Base-by-base conservation (phyloP, 2,888 invertebrate genomes). In the Amiota communis region DNA sequence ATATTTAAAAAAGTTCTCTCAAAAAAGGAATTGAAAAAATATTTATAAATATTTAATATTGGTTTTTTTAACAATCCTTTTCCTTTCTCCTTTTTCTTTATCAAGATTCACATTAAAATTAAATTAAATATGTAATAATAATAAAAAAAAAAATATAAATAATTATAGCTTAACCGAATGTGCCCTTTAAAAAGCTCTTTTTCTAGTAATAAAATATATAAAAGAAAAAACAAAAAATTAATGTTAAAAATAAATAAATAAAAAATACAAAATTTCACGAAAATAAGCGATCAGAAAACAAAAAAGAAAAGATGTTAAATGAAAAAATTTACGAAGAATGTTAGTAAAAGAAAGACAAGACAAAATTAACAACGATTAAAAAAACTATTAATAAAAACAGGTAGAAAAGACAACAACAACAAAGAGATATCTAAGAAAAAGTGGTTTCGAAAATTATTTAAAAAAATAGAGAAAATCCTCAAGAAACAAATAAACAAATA, bases 151-250 rank as follows among this genome's bases (percentile, higher is more conserved):
- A 64, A 71, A 70, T 11, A 51, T 53, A 77, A 71, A 83, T 85
- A 82, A 82, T 82, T 86, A 88, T 88, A 90, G 89, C 89, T 90
- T 90, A 90, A 90, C 90, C 90, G 88, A 89, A 90, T 89, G 90
- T 90, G 90, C 90, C 90, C 90, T 90, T 88, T 89, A 88, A 83
- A 88, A 88, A 89, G 87, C 88, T 89, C 87, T 89, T 87, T 89
- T 88, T 89, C 86, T 88, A 88, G 86, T 84, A 82, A 87, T 83
- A 79, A 78, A 79, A 81, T 74, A 74, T 57, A 74, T n/a, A 49
- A 12, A 48, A n/a, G 49, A 47, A 49, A 53, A 57, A 2, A 65
- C 23, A 57, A 64, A 36, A 59, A n/a, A 72, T 72, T 59, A 59
- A 48, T 71, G 8, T 51, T 63, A 48, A 67, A 61, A 12, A n/a